Evolutionary conservation across 1,140 invertebrate species (phyloP).

Genomic region (Watersipora subatra): DNA sequence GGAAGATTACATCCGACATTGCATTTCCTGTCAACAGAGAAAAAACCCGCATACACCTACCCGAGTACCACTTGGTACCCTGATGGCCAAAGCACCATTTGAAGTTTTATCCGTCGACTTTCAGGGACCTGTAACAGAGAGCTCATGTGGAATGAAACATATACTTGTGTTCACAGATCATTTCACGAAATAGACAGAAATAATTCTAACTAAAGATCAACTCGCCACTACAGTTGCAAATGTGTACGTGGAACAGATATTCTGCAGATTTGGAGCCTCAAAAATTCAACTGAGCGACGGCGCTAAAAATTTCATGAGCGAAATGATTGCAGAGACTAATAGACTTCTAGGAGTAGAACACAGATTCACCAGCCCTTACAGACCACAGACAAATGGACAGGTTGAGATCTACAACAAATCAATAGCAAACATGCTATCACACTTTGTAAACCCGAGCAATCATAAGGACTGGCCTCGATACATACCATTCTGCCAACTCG

Average conservation of each 20-base stretch:
- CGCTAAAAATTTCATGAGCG: constrained; percentile 7
- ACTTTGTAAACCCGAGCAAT: background rate
- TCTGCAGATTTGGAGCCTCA: constrained; percentile 16
- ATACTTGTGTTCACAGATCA: constrained; percentile 13
- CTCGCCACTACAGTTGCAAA: constrained; percentile 12
- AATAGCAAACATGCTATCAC: background rate
- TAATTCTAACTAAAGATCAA: constrained; percentile 10
- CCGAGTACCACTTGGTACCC: background rate
- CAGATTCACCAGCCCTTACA: background rate
- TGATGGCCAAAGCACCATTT: background rate
- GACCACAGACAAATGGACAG: background rate
- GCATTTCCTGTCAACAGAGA: constrained; percentile 11
- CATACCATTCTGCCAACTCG: background rate
- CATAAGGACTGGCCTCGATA: background rate
- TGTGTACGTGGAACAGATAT: constrained; percentile 11
- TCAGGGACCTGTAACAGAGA: constrained; percentile 10
- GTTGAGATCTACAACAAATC: background rate
- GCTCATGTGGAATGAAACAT: constrained; percentile 10
- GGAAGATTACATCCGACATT: constrained; percentile 8
- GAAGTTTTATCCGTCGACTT: background rate
- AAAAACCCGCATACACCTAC: constrained; percentile 4
- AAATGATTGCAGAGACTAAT: background rate
- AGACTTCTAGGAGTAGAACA: background rate
- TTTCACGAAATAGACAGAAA: constrained; percentile 14
- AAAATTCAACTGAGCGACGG: constrained; percentile 14